A percentile compares a stretch with the other conserved stretches of the same genome.
Conservation (phyloP, 2,113 vertebrate genomes). For the Canis aureus region DNA sequence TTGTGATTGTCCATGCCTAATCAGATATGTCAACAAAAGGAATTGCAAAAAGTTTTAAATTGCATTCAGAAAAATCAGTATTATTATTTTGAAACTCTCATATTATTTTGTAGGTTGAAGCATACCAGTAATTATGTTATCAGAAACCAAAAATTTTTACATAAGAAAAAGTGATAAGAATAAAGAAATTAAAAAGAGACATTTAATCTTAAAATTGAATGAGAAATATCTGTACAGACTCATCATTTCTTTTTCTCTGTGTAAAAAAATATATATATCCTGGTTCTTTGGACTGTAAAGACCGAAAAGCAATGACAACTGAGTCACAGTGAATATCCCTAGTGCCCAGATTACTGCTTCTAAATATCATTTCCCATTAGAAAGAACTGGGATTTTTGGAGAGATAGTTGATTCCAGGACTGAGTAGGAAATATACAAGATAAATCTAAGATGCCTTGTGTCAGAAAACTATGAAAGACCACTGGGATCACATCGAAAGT, state of each 20-base stretch:
- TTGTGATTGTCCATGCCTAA: background rate
- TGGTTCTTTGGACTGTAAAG: background rate
- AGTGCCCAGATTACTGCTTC: background rate
- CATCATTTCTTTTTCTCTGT: background rate
- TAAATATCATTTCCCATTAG: background rate
- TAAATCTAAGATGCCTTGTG: background rate
- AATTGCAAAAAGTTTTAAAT: background rate
- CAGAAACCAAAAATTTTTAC: background rate
- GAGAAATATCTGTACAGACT: background rate
- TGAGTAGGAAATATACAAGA: background rate
- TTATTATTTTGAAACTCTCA: constrained; percentile 20
- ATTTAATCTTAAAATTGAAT: constrained; percentile 15
- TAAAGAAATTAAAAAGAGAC: background rate
- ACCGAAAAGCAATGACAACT: background rate
- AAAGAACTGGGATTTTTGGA: background rate
- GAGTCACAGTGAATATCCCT: background rate
- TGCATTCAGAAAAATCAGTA: background rate
- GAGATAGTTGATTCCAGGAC: background rate
- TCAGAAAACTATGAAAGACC: background rate
- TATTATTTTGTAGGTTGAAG: background rate
- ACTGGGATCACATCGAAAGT: background rate
- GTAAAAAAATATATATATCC: background rate
- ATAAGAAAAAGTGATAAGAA: background rate
- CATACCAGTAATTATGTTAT: background rate
- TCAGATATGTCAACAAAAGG: background rate